Base-by-base conservation (phyloP, 2,113 vertebrate species). In the Paratilapia polleni region DNA sequence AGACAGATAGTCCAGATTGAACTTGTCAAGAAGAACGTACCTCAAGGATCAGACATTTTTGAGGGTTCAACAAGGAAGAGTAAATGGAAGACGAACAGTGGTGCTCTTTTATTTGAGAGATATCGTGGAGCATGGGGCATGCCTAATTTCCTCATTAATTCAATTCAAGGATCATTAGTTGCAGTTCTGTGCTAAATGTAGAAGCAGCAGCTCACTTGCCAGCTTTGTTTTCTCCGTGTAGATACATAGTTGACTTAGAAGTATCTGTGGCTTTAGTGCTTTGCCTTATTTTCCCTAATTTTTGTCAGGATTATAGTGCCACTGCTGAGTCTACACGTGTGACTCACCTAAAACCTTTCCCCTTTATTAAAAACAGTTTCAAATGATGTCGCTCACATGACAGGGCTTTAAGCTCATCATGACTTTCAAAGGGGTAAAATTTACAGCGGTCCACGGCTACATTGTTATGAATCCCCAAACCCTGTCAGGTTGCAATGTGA, bases 401-500 rank as follows among this genome's bases (percentile, higher is more conserved):
- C 77, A 24, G 13, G 14, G 36, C 43, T 83, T 62, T 47, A 41
- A 66, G 28, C 60, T 76, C 78, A 59, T 84, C 49, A 4, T 56
- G 36, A 60, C 63, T 78, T 87, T 85, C 77, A 41, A 87, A 63
- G 77, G 57, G 41, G 19, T 77, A 54, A 57, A 82, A 84, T 74
- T 81, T 63, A 52, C 34, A 38, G 11, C 62, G 58, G 31, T 61
- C 76, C 60, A 5, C 3, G 28, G 70, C 22, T 36, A 2, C 75
- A 73, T 87, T 84, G 79, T 80, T 47, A 68, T 20, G 77, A 80
- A 92, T 80, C 61, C 52, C 34, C 36, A 57, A 75, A 85, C 22
- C 31, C 78, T 75, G 83, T 90, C 88, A 83, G 81, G 80, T 83
- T 89, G 92, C 60, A 89, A 93, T 20, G 66, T 58, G 90, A 93